These are phyloP conservation scores for Paedocypris micromegethes DNA, from an alignment of 2,797 vertebrate genomes.

Conservation along the genomic window DNA sequence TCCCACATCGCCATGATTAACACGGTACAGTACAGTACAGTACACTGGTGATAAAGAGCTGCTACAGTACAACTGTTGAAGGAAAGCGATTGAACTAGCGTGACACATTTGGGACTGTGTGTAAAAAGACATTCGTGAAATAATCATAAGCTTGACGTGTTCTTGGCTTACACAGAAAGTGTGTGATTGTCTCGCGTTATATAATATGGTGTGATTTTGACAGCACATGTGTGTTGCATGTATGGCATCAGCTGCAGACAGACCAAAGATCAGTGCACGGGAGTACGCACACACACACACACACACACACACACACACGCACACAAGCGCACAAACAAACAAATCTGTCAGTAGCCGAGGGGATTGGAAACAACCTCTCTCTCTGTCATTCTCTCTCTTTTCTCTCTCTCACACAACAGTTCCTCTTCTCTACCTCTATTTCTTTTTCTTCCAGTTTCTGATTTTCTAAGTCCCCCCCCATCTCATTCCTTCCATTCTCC, in stretches of 20 bases:
- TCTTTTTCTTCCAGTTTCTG: too few relatives aligned
- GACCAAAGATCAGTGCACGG: conserved; percentile 1
- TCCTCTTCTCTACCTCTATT: too few relatives aligned
- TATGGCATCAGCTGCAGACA: conserved; percentile 32
- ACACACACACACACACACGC: conserved; percentile 3
- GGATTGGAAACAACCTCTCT: conserved; percentile 18
- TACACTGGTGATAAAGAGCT: too few relatives aligned
- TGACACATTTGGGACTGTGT: too few relatives aligned
- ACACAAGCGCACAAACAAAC: conserved; percentile 17
- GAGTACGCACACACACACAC: conserved; percentile 16
- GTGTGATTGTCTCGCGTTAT: not conserved
- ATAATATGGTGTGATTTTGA: not conserved
- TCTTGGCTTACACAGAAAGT: not conserved
- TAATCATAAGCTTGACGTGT: too few relatives aligned
- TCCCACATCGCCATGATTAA: conserved; percentile 6
- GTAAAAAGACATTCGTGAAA: too few relatives aligned
- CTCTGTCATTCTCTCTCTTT: too few relatives aligned
- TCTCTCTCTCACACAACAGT: too few relatives aligned
- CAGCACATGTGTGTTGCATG: not conserved
- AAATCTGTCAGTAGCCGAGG: conserved; percentile 31
- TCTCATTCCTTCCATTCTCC: too few relatives aligned
- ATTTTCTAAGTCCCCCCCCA: too few relatives aligned
- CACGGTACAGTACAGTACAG: not conserved
- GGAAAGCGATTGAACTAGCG: too few relatives aligned
- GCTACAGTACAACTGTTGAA: too few relatives aligned